Percentiles rank a stretch among this genome's conserved stretches.
phyloP scores from a whole-genome alignment of 1,140 invertebrate genomes.

The Phthorimaea operculella region DNA sequence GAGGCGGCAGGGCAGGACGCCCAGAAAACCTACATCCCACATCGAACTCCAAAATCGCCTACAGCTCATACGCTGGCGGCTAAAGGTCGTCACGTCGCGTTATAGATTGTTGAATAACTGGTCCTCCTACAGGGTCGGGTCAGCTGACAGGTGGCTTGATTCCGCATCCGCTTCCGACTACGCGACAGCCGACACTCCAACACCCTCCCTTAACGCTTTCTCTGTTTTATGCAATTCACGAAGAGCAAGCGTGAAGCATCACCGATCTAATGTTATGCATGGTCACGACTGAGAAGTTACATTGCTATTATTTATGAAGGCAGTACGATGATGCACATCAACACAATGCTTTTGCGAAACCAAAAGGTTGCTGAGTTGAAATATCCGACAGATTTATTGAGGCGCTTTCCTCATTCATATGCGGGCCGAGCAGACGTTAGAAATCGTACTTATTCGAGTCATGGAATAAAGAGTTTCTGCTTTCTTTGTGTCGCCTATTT shows the following conservation, averaged over 20 bases:
- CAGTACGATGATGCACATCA: not conserved
- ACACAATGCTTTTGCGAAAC: not conserved
- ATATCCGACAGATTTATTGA: not conserved
- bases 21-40: not conserved
- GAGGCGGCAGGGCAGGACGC: not conserved
- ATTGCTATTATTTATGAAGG: not conserved
- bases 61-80: conserved; percentile 18
- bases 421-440: not conserved
- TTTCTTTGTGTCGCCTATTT: conserved; percentile 40
- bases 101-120: conserved; percentile 48
- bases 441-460: not conserved
- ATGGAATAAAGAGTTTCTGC: conserved; percentile 42
- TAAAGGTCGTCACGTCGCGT: conserved; percentile 42
- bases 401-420: not conserved
- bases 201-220: conserved; percentile 37
- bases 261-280: conserved; percentile 12
- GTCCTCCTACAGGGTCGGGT: conserved; percentile 45
- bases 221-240: conserved; percentile 39
- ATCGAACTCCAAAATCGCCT: not conserved
- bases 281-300: conserved; percentile 15
- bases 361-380: not conserved
- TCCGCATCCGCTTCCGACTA: conserved; percentile 55
- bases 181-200: conserved; percentile 7
- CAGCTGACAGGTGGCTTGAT: conserved; percentile 33
- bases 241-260: conserved; percentile 11